Base-by-base conservation (phyloP, 1,140 invertebrate genomes). In the Pseudomyrmex concolor region DNA sequence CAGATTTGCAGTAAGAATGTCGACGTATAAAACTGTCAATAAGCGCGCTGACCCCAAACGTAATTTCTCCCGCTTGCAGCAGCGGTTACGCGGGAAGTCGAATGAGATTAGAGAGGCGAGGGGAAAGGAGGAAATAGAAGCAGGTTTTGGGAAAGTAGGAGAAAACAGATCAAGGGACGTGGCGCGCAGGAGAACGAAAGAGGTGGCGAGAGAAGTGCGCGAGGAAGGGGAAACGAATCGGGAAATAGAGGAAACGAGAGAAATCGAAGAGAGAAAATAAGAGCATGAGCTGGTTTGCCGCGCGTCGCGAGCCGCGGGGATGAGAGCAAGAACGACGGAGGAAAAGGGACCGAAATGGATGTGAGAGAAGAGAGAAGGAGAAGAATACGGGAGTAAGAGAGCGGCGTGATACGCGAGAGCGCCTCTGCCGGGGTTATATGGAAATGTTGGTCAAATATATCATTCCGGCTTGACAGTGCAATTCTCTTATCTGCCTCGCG, bases 371-470 rank as follows among this genome's bases (percentile, higher is more conserved):
- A 66, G 57, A 64, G 82, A 68, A 87, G 70, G 60, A 88, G 83
- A 90, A 89, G 83, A 88, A 90, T 85, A 73, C 64, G 60, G 83
- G 83, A 83, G 83, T 84, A 85, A 89, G 87, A 89, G 87, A 83
- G 85, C 85, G 76, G 70, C 76, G 85, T 92, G 91, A 92, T 88
- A 90, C 90, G 90, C 92, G 72, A 86, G 85, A 92, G 91, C 92
- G 91, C 93, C 92, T 93, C 92, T 93, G 89, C 91, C 91, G 92
- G 92, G 92, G 93, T 92, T 95, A 95, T 96, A 96, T 96, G 96
- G 96, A 97, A 97, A 97, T 97, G 96, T 96, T 96, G 96, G 96
- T 96, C 96, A 97, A 97, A 97, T 97, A 97, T 97, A 97, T 97
- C 96, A 97, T 97, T 96, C 96, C 94, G 95, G 95, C 95, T 96